phyloP scores from a whole-genome alignment of 2,888 invertebrate genomes.

The Chaetogeoica ovagalla region DNA sequence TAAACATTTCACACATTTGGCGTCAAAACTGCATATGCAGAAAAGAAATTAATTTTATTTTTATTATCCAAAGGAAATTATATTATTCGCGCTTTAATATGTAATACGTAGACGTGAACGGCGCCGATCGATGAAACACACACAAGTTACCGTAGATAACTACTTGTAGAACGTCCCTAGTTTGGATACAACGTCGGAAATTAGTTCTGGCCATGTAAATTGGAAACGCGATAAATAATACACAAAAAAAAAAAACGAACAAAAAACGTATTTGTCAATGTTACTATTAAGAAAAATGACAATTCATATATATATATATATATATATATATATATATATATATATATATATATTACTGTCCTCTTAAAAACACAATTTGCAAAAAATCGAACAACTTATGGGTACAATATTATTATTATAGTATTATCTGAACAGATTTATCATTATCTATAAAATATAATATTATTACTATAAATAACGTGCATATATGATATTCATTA shows the following conservation, averaged over 20 bases:
- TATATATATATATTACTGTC: neutral
- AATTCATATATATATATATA: too few species aligned
- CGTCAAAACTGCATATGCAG: too few species aligned
- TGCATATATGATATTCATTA: too few species aligned
- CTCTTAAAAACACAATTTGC: slow-evolving; percentile 34
- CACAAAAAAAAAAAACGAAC: neutral
- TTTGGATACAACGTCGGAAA: slow-evolving; percentile 26
- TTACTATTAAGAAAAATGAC: too few species aligned
- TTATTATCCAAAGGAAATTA: too few species aligned
- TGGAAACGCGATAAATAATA: slow-evolving; percentile 15
- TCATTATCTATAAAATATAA: too few species aligned
- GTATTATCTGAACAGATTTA: too few species aligned
- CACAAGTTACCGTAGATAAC: slow-evolving; percentile 16
- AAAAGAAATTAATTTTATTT: too few species aligned
- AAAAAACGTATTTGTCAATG: slow-evolving; percentile 21
- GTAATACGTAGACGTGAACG: neutral
- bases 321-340: too few species aligned
- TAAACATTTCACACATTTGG: too few species aligned
- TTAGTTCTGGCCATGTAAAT: slow-evolving; percentile 37
- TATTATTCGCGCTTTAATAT: too few species aligned
- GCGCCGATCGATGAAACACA: slow-evolving; percentile 25
- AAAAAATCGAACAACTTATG: slow-evolving; percentile 1
- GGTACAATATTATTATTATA: neutral
- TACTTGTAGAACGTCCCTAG: slow-evolving; percentile 38
- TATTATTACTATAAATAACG: too few species aligned